phyloP scores from a whole-genome alignment of 2,113 vertebrate genomes.

The Chaetodon trifascialis region DNA sequence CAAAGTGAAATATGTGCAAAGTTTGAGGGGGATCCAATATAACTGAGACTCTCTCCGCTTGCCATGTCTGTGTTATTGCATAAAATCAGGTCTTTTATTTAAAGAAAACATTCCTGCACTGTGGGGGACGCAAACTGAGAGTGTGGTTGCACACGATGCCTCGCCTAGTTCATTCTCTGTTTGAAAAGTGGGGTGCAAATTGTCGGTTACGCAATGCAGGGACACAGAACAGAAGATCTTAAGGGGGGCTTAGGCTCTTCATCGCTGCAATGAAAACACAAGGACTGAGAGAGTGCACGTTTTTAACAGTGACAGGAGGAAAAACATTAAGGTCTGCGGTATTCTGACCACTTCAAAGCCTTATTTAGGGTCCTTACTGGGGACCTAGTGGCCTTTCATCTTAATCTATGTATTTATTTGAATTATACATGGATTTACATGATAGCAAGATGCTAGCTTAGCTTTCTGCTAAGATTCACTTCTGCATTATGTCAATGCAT shows the following conservation, averaged over 20 bases:
- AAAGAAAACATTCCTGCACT: conserved; percentile 66
- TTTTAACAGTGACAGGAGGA: conserved; percentile 25
- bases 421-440: conserved; percentile 45
- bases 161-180: conserved; percentile 54
- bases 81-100: conserved; percentile 64
- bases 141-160: conserved; percentile 47
- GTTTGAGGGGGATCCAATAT: conserved; percentile 29
- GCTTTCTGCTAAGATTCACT: conserved; percentile 18
- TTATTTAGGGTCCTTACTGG: conserved; percentile 7
- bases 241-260: conserved; percentile 22
- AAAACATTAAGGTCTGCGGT: conserved; percentile 39
- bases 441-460: conserved; percentile 28
- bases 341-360: conserved; percentile 53
- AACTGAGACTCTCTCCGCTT: conserved; percentile 2
- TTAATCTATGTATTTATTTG: conserved; percentile 49
- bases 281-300: background rate
- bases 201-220: conserved; percentile 54
- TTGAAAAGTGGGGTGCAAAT: conserved; percentile 62
- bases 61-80: conserved; percentile 47
- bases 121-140: conserved; percentile 37
- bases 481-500: too few species aligned
- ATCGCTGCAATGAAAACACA: conserved; percentile 41
- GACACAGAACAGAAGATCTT: conserved; percentile 36
- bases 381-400: conserved; percentile 41
- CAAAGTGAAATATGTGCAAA: conserved; percentile 34